Conservation (phyloP, 2,113 vertebrate genomes). For the Erythrocercus mccallii region DNA sequence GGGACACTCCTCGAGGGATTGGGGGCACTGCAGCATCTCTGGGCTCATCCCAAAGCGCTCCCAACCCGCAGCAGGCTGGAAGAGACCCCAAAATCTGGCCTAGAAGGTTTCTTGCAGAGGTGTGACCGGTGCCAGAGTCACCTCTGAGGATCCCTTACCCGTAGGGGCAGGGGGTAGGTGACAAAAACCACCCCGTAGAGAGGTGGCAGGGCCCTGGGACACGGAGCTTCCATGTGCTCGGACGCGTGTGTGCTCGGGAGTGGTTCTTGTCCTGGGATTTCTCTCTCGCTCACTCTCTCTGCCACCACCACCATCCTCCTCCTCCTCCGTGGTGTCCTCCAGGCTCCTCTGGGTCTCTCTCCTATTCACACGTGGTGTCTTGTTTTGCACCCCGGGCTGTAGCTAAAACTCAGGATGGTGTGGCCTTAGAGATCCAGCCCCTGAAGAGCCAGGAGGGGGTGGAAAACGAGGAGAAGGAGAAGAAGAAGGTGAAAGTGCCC, state of each 20-base stretch:
- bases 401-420: slow-evolving; percentile 97
- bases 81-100: neutral
- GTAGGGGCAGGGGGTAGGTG: neutral
- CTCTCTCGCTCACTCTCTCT: slow-evolving; percentile 24
- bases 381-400: slow-evolving; percentile 55
- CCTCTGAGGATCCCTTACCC: neutral
- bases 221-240: neutral
- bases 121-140: neutral
- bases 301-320: slow-evolving; percentile 19
- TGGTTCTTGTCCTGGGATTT: slow-evolving; percentile 42
- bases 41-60: neutral
- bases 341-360: neutral
- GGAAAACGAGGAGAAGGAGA: slow-evolving; percentile 88
- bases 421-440: slow-evolving; percentile 95
- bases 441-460: slow-evolving; percentile 91
- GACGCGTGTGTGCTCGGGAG: slow-evolving; percentile 20
- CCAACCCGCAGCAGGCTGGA: neutral
- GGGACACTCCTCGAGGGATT: neutral
- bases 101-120: neutral
- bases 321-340: slow-evolving; percentile 34
- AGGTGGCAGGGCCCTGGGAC: neutral
- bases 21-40: neutral
- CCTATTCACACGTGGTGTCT: slow-evolving; percentile 55
- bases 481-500: slow-evolving; percentile 85
- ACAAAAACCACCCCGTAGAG: neutral